These are phyloP conservation scores for Mythimna lalbum DNA, from an alignment of 2,888 invertebrate species.

Conservation along the genomic window DNA sequence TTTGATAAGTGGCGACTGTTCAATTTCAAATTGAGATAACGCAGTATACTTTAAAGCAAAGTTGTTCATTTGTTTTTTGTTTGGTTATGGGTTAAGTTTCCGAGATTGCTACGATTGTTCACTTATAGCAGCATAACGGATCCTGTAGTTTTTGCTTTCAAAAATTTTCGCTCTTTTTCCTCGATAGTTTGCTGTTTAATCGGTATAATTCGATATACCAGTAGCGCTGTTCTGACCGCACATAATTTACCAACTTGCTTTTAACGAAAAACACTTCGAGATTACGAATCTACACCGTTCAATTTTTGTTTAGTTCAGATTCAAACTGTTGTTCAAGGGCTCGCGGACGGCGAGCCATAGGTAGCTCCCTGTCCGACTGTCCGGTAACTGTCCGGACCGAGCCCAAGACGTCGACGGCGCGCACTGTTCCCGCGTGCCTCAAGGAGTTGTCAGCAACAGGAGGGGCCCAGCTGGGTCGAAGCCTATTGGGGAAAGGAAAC, in stretches of 20 bases:
- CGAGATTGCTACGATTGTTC: neutral
- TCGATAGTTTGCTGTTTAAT: neutral
- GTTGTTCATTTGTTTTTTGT: slow-evolving; percentile 29
- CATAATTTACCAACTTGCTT: neutral
- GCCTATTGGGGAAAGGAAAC: no score
- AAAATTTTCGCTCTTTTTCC: neutral
- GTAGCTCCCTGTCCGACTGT: no score
- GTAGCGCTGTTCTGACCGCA: neutral
- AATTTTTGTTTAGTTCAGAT: neutral
- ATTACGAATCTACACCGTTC: neutral
- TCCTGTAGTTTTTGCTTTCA: neutral
- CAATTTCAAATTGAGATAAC: slow-evolving; percentile 49
- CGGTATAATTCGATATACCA: neutral
- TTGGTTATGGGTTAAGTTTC: slow-evolving; percentile 1
- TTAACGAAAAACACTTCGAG: neutral
- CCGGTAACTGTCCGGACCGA: no score
- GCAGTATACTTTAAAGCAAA: slow-evolving; percentile 15
- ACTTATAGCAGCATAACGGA: neutral
- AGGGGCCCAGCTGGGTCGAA: no score
- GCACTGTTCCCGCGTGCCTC: no score
- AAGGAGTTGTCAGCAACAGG: no score
- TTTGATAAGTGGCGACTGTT: slow-evolving; percentile 68
- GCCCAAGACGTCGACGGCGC: no score
- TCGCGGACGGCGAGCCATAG: no score
- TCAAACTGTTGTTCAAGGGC: no score